These are phyloP conservation scores for Pogonus chalceus DNA, from an alignment of 1,140 invertebrate genomes.

Conservation along the genomic window DNA sequence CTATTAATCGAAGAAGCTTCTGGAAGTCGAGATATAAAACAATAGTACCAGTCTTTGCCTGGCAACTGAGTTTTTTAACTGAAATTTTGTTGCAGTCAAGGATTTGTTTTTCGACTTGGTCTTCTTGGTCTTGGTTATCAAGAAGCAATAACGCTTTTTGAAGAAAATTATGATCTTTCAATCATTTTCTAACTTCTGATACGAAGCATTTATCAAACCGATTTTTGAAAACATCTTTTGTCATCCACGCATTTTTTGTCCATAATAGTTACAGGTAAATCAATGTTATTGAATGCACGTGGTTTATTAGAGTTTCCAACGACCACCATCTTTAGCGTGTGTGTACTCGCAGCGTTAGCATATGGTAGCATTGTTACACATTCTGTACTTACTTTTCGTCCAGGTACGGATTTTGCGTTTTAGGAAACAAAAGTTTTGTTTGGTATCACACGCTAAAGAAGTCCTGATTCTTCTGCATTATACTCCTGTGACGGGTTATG, in stretches of 20 bases:
- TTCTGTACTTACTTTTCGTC: too few relatives aligned
- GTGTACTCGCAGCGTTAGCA: too few relatives aligned
- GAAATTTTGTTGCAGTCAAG: too few relatives aligned
- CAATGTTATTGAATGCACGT: conserved; percentile 28
- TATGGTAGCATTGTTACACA: conserved; percentile 29
- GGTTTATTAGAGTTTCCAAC: conserved; percentile 33
- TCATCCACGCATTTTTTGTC: conserved; percentile 30
- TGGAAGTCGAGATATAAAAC: too few relatives aligned
- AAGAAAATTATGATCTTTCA: conserved; percentile 31
- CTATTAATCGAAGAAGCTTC: too few relatives aligned
- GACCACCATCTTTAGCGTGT: conserved; percentile 29
- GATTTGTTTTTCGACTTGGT: too few relatives aligned
- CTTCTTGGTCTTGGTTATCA: too few relatives aligned
- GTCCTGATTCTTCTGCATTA: conserved; percentile 34
- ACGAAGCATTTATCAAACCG: conserved; percentile 32
- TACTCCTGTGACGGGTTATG: too few relatives aligned
- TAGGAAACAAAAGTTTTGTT: conserved; percentile 25
- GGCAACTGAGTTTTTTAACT: too few relatives aligned
- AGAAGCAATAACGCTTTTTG: conserved; percentile 33
- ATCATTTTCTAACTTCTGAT: conserved; percentile 27
- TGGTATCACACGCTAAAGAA: conserved; percentile 33
- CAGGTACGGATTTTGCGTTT: conserved; percentile 25
- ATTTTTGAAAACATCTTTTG: conserved; percentile 28
- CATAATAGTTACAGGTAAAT: conserved; percentile 15
- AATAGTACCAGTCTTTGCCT: too few relatives aligned